Evolutionary conservation across 2,797 vertebrate genomes (phyloP).

Genomic region (Platyrinchus mystaceus): DNA sequence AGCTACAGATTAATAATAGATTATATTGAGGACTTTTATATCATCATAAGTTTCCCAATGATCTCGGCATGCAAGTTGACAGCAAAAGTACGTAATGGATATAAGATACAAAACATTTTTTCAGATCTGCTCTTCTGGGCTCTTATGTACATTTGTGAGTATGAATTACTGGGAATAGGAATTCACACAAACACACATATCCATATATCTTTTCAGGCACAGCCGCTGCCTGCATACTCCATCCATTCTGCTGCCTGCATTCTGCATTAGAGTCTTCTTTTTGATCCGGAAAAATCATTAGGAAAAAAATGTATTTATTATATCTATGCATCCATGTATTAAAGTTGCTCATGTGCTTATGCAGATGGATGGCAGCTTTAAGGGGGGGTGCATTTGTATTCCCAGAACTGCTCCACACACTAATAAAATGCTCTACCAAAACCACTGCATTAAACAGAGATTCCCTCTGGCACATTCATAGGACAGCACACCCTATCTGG

Average conservation of each 20-base stretch:
- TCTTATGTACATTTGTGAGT: background rate
- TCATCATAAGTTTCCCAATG: background rate
- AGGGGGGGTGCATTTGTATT: background rate
- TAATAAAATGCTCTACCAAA: background rate
- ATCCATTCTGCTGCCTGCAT: background rate
- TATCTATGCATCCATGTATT: background rate
- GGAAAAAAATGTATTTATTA: background rate
- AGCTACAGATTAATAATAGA: background rate
- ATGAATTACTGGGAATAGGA: background rate
- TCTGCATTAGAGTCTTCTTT: background rate
- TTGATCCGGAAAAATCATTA: conserved; percentile 20
- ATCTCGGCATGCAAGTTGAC: background rate
- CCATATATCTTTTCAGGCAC: background rate
- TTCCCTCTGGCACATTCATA: background rate
- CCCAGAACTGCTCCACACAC: background rate
- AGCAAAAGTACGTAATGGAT: background rate
- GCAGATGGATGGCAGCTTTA: background rate
- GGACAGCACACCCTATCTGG: background rate
- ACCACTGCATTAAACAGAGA: background rate
- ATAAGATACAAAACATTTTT: background rate
- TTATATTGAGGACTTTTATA: background rate
- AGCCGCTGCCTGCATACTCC: background rate
- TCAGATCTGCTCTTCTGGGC: background rate
- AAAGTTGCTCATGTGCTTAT: background rate
- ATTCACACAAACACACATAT: background rate